Evolutionary conservation across 92 coral and sea anemone genomes (phyloP), one percentile per base, ranked within the genome.

Genomic region (Paragorgia papillata): DNA sequence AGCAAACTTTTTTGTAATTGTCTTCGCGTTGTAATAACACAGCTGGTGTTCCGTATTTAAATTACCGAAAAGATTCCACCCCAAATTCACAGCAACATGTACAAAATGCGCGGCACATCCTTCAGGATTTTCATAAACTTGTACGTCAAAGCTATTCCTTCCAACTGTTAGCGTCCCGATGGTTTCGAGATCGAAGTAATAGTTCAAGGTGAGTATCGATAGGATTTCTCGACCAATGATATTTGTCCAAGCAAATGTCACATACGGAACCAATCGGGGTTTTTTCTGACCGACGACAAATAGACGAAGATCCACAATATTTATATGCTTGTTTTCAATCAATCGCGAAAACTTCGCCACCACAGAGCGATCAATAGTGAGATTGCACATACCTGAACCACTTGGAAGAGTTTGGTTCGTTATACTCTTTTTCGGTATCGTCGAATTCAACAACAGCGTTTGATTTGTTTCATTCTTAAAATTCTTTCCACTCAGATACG

Each of bases 151-250:
- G 9, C 33, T 21, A 21, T 5, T 0, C 33, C 0, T 58, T 1
- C 64, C 64, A 8, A 58, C 39, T 21, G 64, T 58, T 58, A 58
- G 33, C 25, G 64, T 58, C 33, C 37, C 1, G 7, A 25, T 58
- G 37, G 32, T 0, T 25, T 58, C 64, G 2, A 25, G 34, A 25
- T 58, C 37, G 20, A 25, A 9, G 7, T 58, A 7, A 21, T 9
- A 46, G 7, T 21, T 31, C 5, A 58, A 21, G 1, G 5, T 21
- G 15, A 58, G 64, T 58, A 58, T 1, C 64, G 32, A 58, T 25
- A 58, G 37, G 0, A 58, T 58, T 58, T 58, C 64, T 26, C 64
- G 31, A 0, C 64, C 64, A 22, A 58, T 0, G 0, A 3, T 31
- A 58, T 17, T 58, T 9, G 64, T 25, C 64, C 64, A 58, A 0